phyloP scores from a whole-genome alignment of 2,113 vertebrate genomes.

The Scortum barcoo region DNA sequence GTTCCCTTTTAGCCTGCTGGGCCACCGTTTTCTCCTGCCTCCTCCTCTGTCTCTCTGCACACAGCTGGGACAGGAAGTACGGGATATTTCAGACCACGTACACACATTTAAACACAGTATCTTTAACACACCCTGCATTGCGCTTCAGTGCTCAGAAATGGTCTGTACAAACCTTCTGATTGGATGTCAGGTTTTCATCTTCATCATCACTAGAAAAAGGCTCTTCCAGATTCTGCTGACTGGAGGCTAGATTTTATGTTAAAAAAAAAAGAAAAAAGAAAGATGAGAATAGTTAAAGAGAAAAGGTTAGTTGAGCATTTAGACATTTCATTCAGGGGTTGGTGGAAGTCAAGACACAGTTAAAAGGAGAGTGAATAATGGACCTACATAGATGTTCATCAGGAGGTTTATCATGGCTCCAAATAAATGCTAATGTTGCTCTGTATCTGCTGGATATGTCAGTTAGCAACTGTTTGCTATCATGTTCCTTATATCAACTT shows the following conservation, averaged over 20 bases:
- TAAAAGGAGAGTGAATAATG: background rate
- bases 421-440: too few relatives aligned
- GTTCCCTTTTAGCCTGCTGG: constrained; percentile 89
- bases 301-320: background rate
- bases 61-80: constrained; percentile 69
- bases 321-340: too few relatives aligned
- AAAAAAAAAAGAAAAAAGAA: background rate
- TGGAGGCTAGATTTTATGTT: constrained; percentile 65
- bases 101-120: background rate
- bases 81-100: background rate
- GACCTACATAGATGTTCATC: too few relatives aligned
- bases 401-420: too few relatives aligned
- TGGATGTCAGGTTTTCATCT: constrained; percentile 71
- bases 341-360: background rate
- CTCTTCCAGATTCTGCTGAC: constrained; percentile 64
- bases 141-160: fast-evolving
- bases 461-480: too few relatives aligned
- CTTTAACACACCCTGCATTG: background rate
- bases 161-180: constrained; percentile 81
- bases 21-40: constrained; percentile 87
- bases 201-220: constrained; percentile 87
- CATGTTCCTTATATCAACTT: background rate
- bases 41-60: constrained; percentile 78
- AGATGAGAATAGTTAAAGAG: background rate
- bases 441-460: too few relatives aligned